phyloP scores from a whole-genome alignment of 2,113 vertebrate species.

The Planiliza haematocheilus region DNA sequence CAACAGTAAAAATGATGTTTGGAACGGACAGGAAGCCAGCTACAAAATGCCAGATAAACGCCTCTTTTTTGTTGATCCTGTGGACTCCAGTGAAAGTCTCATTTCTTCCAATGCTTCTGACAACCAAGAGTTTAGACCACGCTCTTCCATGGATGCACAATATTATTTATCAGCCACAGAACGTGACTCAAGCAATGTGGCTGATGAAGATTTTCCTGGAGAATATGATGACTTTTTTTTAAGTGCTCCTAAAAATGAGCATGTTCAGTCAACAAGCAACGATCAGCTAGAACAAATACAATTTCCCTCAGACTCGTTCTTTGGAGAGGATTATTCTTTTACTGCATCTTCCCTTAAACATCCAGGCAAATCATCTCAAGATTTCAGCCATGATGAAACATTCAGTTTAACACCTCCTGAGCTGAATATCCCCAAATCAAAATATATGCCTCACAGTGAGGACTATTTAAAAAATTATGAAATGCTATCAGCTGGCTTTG shows the following conservation, averaged over 20 bases:
- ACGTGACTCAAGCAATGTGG: conserved; percentile 11
- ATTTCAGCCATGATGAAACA: neutral
- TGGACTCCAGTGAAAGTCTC: neutral
- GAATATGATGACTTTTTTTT: neutral
- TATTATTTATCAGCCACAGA: conserved; percentile 6
- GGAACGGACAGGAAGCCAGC: conserved; percentile 16
- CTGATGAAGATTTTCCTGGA: neutral
- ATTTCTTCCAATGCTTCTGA: conserved; percentile 26
- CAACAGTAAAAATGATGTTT: conserved; percentile 19
- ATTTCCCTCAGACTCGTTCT: neutral
- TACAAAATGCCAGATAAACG: conserved; percentile 35
- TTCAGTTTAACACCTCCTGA: conserved; percentile 1
- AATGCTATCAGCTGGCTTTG: conserved; percentile 9
- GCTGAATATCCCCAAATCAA: neutral
- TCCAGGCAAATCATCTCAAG: conserved; percentile 2
- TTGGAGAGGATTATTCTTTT: neutral
- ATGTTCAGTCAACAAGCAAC: neutral
- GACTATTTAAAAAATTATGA: neutral
- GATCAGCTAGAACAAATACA: neutral
- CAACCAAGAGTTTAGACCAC: conserved; percentile 5
- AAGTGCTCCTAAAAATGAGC: conserved; percentile 12
- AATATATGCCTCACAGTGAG: neutral
- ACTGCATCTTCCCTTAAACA: neutral
- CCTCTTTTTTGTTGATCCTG: conserved; percentile 6
- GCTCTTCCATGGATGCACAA: neutral